Base-by-base conservation (phyloP, 2,888 invertebrate genomes). In the Xylota segnis region DNA sequence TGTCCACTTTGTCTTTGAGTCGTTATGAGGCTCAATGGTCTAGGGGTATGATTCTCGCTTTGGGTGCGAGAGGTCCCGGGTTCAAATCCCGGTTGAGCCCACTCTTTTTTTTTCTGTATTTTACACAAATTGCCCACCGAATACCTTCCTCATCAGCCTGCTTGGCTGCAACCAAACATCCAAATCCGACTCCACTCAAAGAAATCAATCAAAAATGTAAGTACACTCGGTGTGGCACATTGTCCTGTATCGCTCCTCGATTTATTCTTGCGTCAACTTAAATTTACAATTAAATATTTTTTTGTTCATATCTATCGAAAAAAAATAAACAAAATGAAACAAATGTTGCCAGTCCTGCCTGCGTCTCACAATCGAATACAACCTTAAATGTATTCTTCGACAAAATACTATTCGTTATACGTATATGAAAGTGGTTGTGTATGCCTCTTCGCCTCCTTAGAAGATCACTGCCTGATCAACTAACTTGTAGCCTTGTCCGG, bases 401-500 rank as follows among this genome's bases (percentile, higher is more conserved):
- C 29, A 27, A 56, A 75, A 76, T 56, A 34, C 37, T 37, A 54
- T 40, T 50, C 47, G 12, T 45, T n/a, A 5, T 54, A 52, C 54
- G 23, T 16, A 47, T 9, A 14, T 18, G n/a, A n/a, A n/a, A n/a
- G 14, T 40, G 12, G n/a, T 5, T 12, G 3, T 29, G 6, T n/a
- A 12, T 14, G 34, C 18, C 0, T 7, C 1, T 6, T 2, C 18
- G 18, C 10, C 0, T 16, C n/a, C 29, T 87, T 77, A 89, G 83
- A 89, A 89, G 65, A 88, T 83, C 23, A 88, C 86, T 58, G 90
- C 88, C 83, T 92, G 91, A 52, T 92, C 91, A 10, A 92, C 88
- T 63, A 92, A 78, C 78, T 91, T 91, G 79, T 92, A 92, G 32
- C 91, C 90, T 77, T 90, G 91, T 40, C 92, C 92, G 27, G 90